A percentile compares a stretch with the other conserved stretches of the same genome.
phyloP scores from a whole-genome alignment of 2,113 vertebrate genomes.

The Sus scrofa region DNA sequence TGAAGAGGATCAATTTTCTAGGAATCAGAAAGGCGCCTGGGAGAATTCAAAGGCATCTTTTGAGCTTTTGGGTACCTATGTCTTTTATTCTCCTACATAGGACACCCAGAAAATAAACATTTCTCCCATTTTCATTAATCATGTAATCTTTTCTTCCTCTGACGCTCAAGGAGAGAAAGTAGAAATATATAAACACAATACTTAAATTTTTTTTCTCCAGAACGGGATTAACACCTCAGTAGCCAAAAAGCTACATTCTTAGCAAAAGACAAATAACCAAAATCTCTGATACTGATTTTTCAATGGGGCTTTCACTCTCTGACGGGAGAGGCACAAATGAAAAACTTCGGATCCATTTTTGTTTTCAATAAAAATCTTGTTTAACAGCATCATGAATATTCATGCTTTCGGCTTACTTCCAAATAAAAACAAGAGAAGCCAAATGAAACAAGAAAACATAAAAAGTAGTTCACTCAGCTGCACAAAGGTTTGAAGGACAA shows the following conservation, averaged over 20 bases:
- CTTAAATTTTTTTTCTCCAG: neutral
- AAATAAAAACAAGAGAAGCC: constrained; percentile 68
- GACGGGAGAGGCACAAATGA: constrained; percentile 66
- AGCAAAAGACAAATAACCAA: constrained; percentile 40
- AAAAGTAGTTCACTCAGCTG: constrained; percentile 63
- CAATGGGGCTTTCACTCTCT: constrained; percentile 68
- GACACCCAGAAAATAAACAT: accelerated
- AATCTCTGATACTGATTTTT: constrained; percentile 21
- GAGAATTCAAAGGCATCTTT: neutral
- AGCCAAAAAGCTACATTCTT: neutral
- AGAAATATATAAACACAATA: neutral
- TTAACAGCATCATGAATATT: constrained; percentile 84
- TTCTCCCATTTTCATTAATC: accelerated
- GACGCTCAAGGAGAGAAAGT: neutral
- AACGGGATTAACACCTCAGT: neutral
- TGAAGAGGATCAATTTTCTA: neutral
- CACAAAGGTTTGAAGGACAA: constrained; percentile 65
- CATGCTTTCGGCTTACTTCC: constrained; percentile 76
- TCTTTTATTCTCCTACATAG: neutral
- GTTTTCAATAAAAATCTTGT: constrained; percentile 87
- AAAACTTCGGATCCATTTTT: constrained; percentile 81
- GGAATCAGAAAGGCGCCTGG: neutral
- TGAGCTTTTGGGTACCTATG: neutral
- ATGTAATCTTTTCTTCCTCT: neutral
- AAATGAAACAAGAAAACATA: constrained; percentile 68